Conservation (phyloP, 2,888 invertebrate genomes). For the Pristionchus exspectatus region DNA sequence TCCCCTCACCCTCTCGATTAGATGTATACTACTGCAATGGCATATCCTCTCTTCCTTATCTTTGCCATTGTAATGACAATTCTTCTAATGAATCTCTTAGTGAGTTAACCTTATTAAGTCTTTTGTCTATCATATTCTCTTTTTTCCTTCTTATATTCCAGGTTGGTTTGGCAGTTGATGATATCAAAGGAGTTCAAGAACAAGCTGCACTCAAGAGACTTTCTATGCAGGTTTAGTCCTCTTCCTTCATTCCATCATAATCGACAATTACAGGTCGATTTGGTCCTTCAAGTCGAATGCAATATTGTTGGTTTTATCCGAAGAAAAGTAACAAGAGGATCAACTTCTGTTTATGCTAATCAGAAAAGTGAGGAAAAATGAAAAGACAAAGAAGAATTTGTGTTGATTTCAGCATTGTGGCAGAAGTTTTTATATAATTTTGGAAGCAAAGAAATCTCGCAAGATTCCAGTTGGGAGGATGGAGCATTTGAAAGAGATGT, state of each 20-base stretch:
- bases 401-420: background rate
- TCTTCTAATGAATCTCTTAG: conserved; percentile 80
- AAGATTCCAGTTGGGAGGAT: background rate
- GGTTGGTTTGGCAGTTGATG: conserved; percentile 73
- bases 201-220: conserved; percentile 80
- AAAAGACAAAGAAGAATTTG: background rate
- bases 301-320: background rate
- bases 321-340: background rate
- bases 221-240: conserved; percentile 31
- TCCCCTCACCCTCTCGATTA: background rate
- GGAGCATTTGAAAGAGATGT: background rate
- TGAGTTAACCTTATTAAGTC: conserved; percentile 65
- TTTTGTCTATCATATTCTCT: background rate
- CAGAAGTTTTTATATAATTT: background rate
- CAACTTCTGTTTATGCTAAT: background rate
- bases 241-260: background rate
- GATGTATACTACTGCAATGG: conserved; percentile 62
- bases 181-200: conserved; percentile 82
- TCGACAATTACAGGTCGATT: conserved; percentile 1
- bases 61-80: conserved; percentile 79
- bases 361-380: conserved; percentile 1
- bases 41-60: conserved; percentile 80
- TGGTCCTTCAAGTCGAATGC: conserved; percentile 41
- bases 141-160: background rate
- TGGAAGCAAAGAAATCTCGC: background rate